These are phyloP conservation scores for Amphibalanus amphitrite DNA, from an alignment of 1,140 invertebrate genomes.

Conservation along the genomic window DNA sequence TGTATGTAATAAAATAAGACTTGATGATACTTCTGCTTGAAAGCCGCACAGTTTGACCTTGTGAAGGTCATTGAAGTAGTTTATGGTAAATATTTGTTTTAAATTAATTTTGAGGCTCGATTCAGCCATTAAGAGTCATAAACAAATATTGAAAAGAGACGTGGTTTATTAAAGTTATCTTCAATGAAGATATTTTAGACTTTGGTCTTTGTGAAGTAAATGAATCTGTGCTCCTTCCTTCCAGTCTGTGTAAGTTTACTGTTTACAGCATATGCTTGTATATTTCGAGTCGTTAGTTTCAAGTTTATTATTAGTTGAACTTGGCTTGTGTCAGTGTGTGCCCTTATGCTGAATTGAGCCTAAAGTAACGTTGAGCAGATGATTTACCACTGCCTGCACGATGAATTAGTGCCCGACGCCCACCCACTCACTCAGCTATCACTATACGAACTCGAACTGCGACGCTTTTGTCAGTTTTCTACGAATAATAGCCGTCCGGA, in stretches of 20 bases:
- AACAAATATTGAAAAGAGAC: neutral
- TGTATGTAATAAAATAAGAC: neutral
- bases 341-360: too few species aligned
- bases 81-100: neutral
- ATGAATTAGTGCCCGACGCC: too few species aligned
- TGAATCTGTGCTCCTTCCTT: neutral
- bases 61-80: neutral
- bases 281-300: too few species aligned
- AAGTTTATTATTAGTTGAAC: too few species aligned
- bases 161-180: neutral
- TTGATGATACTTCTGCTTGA: neutral
- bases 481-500: too few species aligned
- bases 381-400: too few species aligned
- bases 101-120: neutral
- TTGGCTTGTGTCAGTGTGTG: too few species aligned
- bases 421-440: too few species aligned
- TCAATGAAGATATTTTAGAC: neutral
- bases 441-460: too few species aligned
- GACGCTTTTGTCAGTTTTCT: too few species aligned
- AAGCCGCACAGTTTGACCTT: neutral
- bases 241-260: neutral
- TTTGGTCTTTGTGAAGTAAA: neutral
- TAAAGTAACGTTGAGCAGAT: too few species aligned
- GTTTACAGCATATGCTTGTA: neutral
- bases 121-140: neutral